Base-by-base conservation (phyloP, 1,140 invertebrate genomes). In the Formica exsecta region DNA sequence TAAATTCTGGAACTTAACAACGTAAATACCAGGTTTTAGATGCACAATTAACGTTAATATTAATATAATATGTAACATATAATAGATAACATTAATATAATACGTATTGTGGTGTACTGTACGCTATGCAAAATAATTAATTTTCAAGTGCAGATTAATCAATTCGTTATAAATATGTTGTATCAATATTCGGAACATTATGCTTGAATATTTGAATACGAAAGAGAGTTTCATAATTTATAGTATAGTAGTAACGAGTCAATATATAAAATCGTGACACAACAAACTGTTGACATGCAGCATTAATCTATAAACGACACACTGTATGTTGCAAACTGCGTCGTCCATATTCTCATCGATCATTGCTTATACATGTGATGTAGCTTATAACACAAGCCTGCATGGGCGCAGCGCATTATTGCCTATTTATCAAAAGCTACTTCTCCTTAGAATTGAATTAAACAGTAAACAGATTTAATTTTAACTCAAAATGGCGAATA, bases 371-470 rank as follows among this genome's bases (percentile, higher is more conserved):
- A 62, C 54, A 74, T 51, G 16, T 51, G 79, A 38, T 73, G 41
- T 41, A 48, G 68, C 65, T 25, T 66, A 51, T 57, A 51, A 83
- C 38, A 73, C 25, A 61, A 41, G 66, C 36, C 41, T 16, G 13
- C 38, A 70, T 25, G 16, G 64, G 19, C 4, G 36, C n/a, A 73
- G 38, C 54, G 38, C 71, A 83, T 74, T 74, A 74, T 81, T 83
- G 32, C 38, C 68, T 74, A 83, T 83, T 83, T 83, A 83, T 83
- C 79, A 83, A 83, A 25, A 61, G 36, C 25, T 74, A 62, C 25
- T 61, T 25, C 38, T 65, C 51, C 19, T 41, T 38, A 32, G 29
- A 57, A 48, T 66, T 19, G 64, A 65, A 51, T 13, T 77, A 51
- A 59, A 61, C 41, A 51, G 44, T 62, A 80, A 62, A 70, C 65